Conservation (phyloP, 2,113 vertebrate species). For the Bubo scandiacus region DNA sequence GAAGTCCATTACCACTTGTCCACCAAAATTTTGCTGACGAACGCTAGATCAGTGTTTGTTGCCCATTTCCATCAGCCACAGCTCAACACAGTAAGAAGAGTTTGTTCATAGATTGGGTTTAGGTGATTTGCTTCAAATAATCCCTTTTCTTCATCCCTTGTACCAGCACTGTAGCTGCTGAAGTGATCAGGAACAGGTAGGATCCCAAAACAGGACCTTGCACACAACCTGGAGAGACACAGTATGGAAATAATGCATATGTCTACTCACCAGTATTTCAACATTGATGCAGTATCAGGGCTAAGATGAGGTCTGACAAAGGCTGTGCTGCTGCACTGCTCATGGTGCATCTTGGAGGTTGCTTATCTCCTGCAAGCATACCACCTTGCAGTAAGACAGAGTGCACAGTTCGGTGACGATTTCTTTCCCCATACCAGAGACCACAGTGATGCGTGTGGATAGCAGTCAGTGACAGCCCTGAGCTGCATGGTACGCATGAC, state of each 20-base stretch:
- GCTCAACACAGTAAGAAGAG: neutral
- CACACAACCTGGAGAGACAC: neutral
- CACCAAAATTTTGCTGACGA: neutral
- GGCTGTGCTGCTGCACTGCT: neutral
- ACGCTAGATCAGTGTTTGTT: neutral
- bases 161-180: neutral
- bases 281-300: rapidly evolving
- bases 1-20: neutral
- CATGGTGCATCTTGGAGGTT: neutral
- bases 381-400: neutral
- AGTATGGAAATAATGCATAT: neutral
- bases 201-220: neutral
- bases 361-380: neutral
- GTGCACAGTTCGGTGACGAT: rapidly evolving
- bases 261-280: neutral
- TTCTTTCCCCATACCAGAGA: neutral
- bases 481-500: neutral
- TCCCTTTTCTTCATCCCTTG: neutral
- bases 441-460: rapidly evolving
- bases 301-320: neutral
- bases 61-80: neutral
- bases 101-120: neutral
- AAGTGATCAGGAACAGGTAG: neutral
- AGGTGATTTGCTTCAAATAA: neutral
- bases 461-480: neutral